Evolutionary conservation across 64 coral and sea anemone genomes (phyloP).

Genomic region (Montipora capricornis): DNA sequence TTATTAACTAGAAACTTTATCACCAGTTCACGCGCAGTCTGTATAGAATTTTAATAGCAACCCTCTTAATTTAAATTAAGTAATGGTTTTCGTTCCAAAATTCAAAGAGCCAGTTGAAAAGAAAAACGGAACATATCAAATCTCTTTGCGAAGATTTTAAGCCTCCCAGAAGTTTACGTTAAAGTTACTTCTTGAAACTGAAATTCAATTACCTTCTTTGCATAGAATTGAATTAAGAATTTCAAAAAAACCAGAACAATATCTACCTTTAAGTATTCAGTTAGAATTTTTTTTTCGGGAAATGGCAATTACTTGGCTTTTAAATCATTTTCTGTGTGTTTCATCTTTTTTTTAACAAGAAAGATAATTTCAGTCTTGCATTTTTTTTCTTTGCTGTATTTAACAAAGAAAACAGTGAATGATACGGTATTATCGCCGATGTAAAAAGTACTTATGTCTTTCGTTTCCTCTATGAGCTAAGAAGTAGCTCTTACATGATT

Average conservation of each 20-base stretch:
- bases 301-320: conserved; percentile 12
- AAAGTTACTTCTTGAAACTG: not conserved
- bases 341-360: not conserved
- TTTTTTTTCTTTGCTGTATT: not conserved
- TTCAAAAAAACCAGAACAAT: not conserved
- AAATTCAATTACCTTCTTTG: conserved; percentile 12
- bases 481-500: too few relatives aligned
- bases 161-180: not conserved
- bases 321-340: not conserved
- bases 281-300: not conserved
- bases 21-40: not conserved
- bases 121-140: not conserved
- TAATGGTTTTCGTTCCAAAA: conserved; percentile 23
- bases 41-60: not conserved
- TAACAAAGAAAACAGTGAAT: not conserved
- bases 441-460: not conserved
- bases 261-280: not conserved
- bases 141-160: not conserved
- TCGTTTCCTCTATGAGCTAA: too few relatives aligned
- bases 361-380: not conserved
- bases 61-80: conserved; percentile 1
- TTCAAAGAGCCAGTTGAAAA: not conserved
- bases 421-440: not conserved
- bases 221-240: conserved; percentile 19
- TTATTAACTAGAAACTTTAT: conserved; percentile 9